Evolutionary conservation across 2,113 vertebrate species (phyloP).

Genomic region (western clawed frog (Xenopus tropicalis)): UCB_Xtro_10.0 CM004451.2:90510501-90511000

Average conservation of each 20-base stretch:
- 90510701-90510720: too few species aligned
- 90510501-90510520: too few species aligned
- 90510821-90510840: background rate
- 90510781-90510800: background rate
- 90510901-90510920: slow-evolving; percentile 24
- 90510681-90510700: too few species aligned
- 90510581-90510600: too few species aligned
- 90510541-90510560: too few species aligned
- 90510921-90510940: background rate
- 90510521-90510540: too few species aligned
- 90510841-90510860: slow-evolving; percentile 30
- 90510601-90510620: too few species aligned
- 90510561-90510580: too few species aligned
- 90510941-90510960: slow-evolving; percentile 10
- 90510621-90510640: too few species aligned
- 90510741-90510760: background rate
- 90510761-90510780: background rate
- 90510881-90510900: slow-evolving; percentile 29
- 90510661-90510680: too few species aligned
- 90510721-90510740: too few species aligned
- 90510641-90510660: too few species aligned
- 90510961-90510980: background rate
- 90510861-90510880: slow-evolving; percentile 1
- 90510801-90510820: slow-evolving; percentile 19
- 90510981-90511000: background rate